These are phyloP conservation scores for Sebastes schlegelii DNA, from an alignment of 2,113 vertebrate species.

Conservation along the genomic window DNA sequence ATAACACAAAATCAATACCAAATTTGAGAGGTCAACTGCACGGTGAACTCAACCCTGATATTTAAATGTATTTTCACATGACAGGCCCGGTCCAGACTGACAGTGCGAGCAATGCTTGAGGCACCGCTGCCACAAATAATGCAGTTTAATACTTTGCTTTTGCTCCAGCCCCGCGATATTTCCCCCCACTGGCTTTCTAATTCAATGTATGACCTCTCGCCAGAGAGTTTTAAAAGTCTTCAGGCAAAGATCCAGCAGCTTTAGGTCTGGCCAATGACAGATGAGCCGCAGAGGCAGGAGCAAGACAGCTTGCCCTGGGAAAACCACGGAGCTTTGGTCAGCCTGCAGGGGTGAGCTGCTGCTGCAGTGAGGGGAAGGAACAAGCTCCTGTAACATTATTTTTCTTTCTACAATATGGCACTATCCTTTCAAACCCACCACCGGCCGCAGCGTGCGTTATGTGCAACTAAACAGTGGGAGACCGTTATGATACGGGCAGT, in stretches of 20 bases:
- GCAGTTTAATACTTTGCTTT: conserved; percentile 77
- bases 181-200: conserved; percentile 78
- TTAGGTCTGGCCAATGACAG: conserved; percentile 81
- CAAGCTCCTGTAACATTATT: conserved; percentile 58
- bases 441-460: conserved; percentile 44
- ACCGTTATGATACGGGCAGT: conserved; percentile 44
- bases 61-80: conserved; percentile 59
- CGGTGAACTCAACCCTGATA: conserved; percentile 32
- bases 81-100: conserved; percentile 51
- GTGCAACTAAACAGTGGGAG: conserved; percentile 50
- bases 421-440: conserved; percentile 54
- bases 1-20: no score
- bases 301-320: conserved; percentile 81
- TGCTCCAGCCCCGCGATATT: conserved; percentile 72
- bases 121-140: conserved; percentile 72
- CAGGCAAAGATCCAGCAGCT: conserved; percentile 80
- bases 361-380: conserved; percentile 53
- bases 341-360: conserved; percentile 76
- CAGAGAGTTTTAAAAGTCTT: conserved; percentile 84
- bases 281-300: conserved; percentile 78
- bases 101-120: conserved; percentile 59
- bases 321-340: conserved; percentile 79
- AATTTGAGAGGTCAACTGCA: conserved; percentile 36
- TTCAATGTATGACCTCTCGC: conserved; percentile 83
- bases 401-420: conserved; percentile 53